A percentile compares a stretch with the other conserved stretches of the same genome.
phyloP scores from a whole-genome alignment of 2,888 invertebrate genomes.

The Saturnia pavonia region DNA sequence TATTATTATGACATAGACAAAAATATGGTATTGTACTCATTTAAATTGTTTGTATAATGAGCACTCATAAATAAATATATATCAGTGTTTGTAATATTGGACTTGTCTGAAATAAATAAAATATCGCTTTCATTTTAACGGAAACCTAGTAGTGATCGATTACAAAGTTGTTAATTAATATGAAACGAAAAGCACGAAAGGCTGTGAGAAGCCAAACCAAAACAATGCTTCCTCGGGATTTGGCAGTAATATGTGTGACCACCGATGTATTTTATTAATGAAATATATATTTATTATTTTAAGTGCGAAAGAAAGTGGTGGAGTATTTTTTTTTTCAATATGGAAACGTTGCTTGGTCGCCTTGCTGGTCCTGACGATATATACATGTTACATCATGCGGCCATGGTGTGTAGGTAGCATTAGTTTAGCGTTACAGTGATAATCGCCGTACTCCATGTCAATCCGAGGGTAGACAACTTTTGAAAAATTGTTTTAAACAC shows the following conservation, averaged over 20 bases:
- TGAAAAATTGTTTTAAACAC: too few species aligned
- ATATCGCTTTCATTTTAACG: not conserved
- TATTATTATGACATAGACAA: not conserved
- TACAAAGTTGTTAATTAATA: not conserved
- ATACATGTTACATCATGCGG: conserved; percentile 76
- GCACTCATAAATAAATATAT: not conserved
- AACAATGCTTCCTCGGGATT: conserved; percentile 54
- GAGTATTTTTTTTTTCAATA: conserved; percentile 19
- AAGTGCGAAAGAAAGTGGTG: conserved; percentile 16
- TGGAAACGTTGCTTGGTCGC: conserved; percentile 35
- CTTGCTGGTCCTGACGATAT: conserved; percentile 51
- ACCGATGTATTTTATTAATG: conserved; percentile 23
- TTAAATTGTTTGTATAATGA: not conserved
- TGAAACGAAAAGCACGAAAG: conserved; percentile 51
- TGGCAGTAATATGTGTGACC: conserved; percentile 37
- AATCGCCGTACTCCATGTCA: conserved; percentile 58
- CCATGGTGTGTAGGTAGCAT: conserved; percentile 62
- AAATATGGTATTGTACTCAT: not conserved
- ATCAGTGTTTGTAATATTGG: too few species aligned
- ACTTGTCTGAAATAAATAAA: too few species aligned
- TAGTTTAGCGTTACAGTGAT: conserved; percentile 58
- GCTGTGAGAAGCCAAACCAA: conserved; percentile 73
- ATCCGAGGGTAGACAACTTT: not conserved
- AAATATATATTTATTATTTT: conserved; percentile 18
- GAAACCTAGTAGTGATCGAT: not conserved